phyloP scores from a whole-genome alignment of 92 coral and sea anemone genomes.

The Diadumene lineata region DNA sequence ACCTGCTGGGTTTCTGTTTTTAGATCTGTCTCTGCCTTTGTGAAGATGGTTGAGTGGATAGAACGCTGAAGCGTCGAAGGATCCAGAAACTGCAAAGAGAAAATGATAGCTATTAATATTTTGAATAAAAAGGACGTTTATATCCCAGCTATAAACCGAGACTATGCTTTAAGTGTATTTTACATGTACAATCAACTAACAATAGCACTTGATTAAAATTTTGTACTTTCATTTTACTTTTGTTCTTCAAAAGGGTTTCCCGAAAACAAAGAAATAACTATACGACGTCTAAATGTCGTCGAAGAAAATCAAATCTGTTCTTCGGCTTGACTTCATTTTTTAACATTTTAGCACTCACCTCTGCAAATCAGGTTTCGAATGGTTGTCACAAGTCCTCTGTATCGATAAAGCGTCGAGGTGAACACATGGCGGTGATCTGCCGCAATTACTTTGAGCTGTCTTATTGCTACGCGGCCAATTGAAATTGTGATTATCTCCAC shows the following conservation, averaged over 20 bases:
- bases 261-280: no score
- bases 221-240: neutral
- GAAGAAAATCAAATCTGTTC: no score
- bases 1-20: slow-evolving; percentile 60
- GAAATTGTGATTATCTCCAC: slow-evolving; percentile 65
- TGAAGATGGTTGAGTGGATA: slow-evolving; percentile 56
- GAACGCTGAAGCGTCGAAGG: slow-evolving; percentile 59
- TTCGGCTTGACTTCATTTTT: no score
- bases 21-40: slow-evolving; percentile 59
- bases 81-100: slow-evolving; percentile 43
- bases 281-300: no score
- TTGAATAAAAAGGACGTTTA: neutral
- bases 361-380: slow-evolving; percentile 58
- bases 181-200: no score
- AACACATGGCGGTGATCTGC: slow-evolving; percentile 62
- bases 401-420: slow-evolving; percentile 18
- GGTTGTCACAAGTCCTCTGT: slow-evolving; percentile 38
- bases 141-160: no score
- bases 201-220: no score
- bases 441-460: slow-evolving; percentile 56
- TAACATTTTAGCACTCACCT: slow-evolving; percentile 44
- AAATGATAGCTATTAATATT: neutral
- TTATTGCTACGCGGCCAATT: slow-evolving; percentile 32
- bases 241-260: no score
- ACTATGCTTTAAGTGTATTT: no score